A percentile compares a stretch with the other conserved stretches of the same genome.
phyloP scores from a whole-genome alignment of 2,888 invertebrate species.

The Dolomedes plantarius region DNA sequence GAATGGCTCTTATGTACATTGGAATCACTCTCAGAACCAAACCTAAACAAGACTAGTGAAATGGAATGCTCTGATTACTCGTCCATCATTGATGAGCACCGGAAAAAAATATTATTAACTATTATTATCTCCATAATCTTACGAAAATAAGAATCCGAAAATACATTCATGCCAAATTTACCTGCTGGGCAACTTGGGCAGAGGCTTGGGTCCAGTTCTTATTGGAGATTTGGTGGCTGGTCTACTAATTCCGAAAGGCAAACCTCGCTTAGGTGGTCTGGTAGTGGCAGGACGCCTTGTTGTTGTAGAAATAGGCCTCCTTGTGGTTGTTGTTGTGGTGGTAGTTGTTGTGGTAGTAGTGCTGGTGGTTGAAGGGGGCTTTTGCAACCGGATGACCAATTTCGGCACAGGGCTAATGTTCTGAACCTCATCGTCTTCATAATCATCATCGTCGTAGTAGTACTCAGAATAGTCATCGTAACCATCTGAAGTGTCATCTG shows the following conservation, averaged over 20 bases:
- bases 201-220: slow-evolving; percentile 43
- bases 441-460: slow-evolving; percentile 64
- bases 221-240: slow-evolving; percentile 59
- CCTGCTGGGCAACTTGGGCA: slow-evolving; percentile 51
- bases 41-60: no score
- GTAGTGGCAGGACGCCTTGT: slow-evolving; percentile 41
- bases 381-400: slow-evolving; percentile 52
- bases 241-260: slow-evolving; percentile 60
- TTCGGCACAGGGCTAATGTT: slow-evolving; percentile 48
- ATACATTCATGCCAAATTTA: no score
- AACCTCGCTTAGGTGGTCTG: slow-evolving; percentile 38
- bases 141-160: no score
- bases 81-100: no score
- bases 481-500: slow-evolving; percentile 35
- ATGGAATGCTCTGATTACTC: no score
- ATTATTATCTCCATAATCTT: no score
- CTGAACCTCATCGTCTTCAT: slow-evolving; percentile 51
- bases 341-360: slow-evolving; percentile 48
- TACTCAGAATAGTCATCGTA: slow-evolving; percentile 51
- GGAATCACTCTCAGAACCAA: no score
- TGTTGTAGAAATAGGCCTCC: background rate
- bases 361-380: slow-evolving; percentile 37
- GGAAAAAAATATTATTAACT: no score
- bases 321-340: slow-evolving; percentile 29
- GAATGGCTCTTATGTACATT: no score